Conservation (phyloP, 2,888 invertebrate genomes). For the Lasioglossum morio region DNA sequence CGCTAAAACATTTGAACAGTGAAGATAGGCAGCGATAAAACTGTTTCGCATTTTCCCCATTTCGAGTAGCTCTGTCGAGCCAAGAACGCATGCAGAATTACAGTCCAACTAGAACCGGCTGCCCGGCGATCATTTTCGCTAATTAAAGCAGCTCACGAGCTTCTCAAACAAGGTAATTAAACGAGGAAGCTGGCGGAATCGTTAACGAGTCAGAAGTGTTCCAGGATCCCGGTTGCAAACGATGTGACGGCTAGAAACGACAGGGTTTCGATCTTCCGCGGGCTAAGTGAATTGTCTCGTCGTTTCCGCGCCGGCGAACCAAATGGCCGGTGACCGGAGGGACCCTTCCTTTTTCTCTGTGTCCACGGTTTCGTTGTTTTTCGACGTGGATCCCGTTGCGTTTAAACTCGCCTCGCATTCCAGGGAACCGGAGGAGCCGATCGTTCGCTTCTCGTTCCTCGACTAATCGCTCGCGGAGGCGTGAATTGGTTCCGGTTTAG, state of each 20-base stretch:
- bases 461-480: conserved; percentile 38
- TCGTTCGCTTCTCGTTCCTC: conserved; percentile 35
- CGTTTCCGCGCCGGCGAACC: conserved; percentile 37
- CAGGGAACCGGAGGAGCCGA: conserved; percentile 25
- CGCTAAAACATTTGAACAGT: too few relatives aligned
- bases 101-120: not conserved
- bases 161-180: not conserved
- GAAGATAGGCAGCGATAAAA: too few relatives aligned
- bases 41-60: not conserved
- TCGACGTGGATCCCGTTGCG: conserved; percentile 51
- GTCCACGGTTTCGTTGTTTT: conserved; percentile 13
- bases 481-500: conserved; percentile 24
- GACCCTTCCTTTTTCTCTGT: conserved; percentile 6
- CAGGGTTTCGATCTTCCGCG: conserved; percentile 5
- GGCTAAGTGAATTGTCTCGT: conserved; percentile 52
- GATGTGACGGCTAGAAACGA: not conserved
- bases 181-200: not conserved
- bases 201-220: conserved; percentile 3
- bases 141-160: conserved; percentile 8
- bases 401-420: conserved; percentile 54
- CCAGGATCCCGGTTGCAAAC: not conserved
- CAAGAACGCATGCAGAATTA: not conserved
- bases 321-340: conserved; percentile 19
- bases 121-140: not conserved
- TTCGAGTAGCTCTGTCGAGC: not conserved